These are phyloP conservation scores for Pantherophis guttatus DNA, from an alignment of 2,113 vertebrate genomes.

Conservation along the genomic window DNA sequence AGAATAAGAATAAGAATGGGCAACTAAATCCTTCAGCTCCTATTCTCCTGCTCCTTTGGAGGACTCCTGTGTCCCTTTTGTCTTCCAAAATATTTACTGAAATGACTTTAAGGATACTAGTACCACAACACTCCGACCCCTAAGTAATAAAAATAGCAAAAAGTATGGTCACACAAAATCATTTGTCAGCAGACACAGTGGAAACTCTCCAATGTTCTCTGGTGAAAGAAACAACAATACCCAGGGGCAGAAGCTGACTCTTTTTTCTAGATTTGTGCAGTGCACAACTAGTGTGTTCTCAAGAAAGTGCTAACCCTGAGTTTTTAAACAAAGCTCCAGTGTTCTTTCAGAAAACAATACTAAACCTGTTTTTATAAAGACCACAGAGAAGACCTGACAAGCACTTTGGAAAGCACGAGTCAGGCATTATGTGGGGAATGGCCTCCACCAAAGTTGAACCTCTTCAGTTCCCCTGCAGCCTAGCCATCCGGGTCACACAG, in stretches of 20 bases:
- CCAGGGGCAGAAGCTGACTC: background rate
- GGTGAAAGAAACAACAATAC: background rate
- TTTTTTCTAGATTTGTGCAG: background rate
- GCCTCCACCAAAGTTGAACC: background rate
- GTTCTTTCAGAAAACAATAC: background rate
- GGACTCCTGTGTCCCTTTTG: background rate
- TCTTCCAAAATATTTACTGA: background rate
- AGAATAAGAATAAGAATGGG: slow-evolving; percentile 14
- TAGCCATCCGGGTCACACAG: background rate
- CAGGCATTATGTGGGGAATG: background rate
- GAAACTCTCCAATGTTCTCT: background rate
- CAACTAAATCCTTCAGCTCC: background rate
- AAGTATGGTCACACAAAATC: background rate
- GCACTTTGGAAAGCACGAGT: background rate
- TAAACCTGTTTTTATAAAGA: background rate
- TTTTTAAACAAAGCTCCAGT: background rate
- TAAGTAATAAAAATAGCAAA: background rate
- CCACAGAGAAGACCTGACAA: background rate
- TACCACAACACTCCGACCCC: background rate
- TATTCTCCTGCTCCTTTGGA: background rate
- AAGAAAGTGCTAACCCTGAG: background rate
- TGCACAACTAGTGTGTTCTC: background rate
- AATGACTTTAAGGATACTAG: background rate
- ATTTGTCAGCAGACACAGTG: background rate
- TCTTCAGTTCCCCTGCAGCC: background rate